Base-by-base conservation (phyloP, 2,797 vertebrate genomes). In the Delichon dasypus region DNA sequence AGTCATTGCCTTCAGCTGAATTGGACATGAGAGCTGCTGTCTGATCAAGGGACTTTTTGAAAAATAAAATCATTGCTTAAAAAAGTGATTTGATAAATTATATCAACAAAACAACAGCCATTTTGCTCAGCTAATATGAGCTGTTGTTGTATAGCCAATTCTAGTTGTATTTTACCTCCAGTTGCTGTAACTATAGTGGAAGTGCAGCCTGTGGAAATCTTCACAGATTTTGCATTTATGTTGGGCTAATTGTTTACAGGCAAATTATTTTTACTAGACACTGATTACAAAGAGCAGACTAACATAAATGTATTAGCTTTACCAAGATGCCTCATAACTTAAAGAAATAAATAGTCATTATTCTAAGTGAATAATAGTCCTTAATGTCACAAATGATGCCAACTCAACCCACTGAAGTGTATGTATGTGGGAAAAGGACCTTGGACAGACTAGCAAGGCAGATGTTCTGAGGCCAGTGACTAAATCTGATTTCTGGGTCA, bases 1-100 rank as follows among this genome's bases (percentile, higher is more conserved):
- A 53, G 66, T 10, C 57, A 14, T 36, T 0, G 0, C 15, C 50
- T 32, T 15, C 27, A 8, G 1, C 26, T 40, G 27, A 48, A 10
- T 51, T 45, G 1, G 1, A 20, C 13, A 47, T n/a, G 25, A 50
- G 20, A 47, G 55, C 44, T 16, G 4, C 48, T 27, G 57, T 68
- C 55, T 72, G 47, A 64, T 34, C 75, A 22, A 38, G 58, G 36
- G 3, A 9, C 22, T 90, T 76, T 90, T 82, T 10, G 3, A 36
- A 47, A 10, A 50, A 78, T 42, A 51, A 74, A 80, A 95, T 73
- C 23, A 72, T 61, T 89, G 53, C 74, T 94, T 95, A 2, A 92
- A 95, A 95, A 92, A 86, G 17, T 53, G 47, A 74, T 85, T 88
- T 85, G 88, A 80, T 90, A 91, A 95, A 47, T 85, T 88, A 25